Evolutionary conservation across 2,113 vertebrate genomes (phyloP).

Genomic region (Glaucidium brasilianum): DNA sequence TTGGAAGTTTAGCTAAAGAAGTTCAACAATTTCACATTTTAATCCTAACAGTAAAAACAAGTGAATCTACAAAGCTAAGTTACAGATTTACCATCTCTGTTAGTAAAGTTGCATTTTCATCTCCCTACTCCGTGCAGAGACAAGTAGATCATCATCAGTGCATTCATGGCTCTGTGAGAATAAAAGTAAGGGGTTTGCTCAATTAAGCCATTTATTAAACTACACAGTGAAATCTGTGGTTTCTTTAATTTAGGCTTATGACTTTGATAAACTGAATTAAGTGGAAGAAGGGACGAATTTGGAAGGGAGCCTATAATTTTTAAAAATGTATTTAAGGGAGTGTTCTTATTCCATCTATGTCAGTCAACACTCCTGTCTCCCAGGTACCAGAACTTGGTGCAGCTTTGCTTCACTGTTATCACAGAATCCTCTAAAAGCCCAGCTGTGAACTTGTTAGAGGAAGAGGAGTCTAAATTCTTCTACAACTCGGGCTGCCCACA

Average conservation of each 20-base stretch:
- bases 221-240: not conserved
- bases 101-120: not conserved
- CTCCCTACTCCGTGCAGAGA: not conserved
- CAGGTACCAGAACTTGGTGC: not conserved
- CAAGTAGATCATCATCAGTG: not conserved
- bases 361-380: not conserved
- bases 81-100: not conserved
- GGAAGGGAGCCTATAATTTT: not conserved
- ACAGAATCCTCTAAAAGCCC: not conserved
- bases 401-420: not conserved
- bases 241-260: not conserved
- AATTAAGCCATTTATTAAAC: not conserved
- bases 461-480: not conserved
- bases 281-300: not conserved
- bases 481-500: accelerated
- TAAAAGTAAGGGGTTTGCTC: not conserved
- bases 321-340: not conserved
- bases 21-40: not conserved
- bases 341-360: not conserved
- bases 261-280: not conserved
- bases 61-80: not conserved
- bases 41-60: not conserved
- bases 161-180: not conserved
- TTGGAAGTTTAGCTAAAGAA: not conserved
- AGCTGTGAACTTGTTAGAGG: not conserved